These are phyloP conservation scores for Parnassius apollo DNA, from an alignment of 2,888 invertebrate genomes.

Conservation along the genomic window DNA sequence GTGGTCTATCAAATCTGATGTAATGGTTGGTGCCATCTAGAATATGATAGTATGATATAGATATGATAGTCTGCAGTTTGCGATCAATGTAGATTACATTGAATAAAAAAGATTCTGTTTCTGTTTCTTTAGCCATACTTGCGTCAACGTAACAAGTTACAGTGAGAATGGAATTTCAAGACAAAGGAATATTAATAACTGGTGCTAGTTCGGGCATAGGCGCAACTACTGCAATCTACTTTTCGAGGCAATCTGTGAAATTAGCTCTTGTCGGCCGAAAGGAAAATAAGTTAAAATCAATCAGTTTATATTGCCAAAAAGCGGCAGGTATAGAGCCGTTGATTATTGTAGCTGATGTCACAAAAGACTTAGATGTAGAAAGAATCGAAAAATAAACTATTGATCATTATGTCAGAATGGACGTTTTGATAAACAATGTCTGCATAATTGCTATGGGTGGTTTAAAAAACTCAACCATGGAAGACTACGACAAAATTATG, in stretches of 20 bases:
- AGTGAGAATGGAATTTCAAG: constrained; percentile 77
- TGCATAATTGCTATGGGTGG: constrained; percentile 89
- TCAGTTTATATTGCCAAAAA: constrained; percentile 75
- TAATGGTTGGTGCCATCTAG: no score
- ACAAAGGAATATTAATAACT: constrained; percentile 83
- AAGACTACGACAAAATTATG: constrained; percentile 92
- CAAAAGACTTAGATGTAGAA: constrained; percentile 84
- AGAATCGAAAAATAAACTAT: constrained; percentile 86
- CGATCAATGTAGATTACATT: no score
- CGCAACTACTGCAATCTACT: constrained; percentile 84
- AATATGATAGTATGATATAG: no score
- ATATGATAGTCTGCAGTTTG: no score
- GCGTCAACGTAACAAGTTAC: neutral
- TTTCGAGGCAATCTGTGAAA: constrained; percentile 84
- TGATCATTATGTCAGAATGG: constrained; percentile 84
- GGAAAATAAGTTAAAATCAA: constrained; percentile 57
- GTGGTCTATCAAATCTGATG: no score
- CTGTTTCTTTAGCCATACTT: no score
- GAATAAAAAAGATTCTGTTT: no score
- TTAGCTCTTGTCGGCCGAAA: constrained; percentile 82
- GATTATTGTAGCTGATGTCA: constrained; percentile 83
- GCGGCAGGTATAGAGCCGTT: constrained; percentile 80
- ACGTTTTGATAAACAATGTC: constrained; percentile 92
- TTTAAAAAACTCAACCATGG: constrained; percentile 89
- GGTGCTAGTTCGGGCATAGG: constrained; percentile 90